These are phyloP conservation scores for Mycteria americana DNA, from an alignment of 2,797 vertebrate species.

Conservation along the genomic window DNA sequence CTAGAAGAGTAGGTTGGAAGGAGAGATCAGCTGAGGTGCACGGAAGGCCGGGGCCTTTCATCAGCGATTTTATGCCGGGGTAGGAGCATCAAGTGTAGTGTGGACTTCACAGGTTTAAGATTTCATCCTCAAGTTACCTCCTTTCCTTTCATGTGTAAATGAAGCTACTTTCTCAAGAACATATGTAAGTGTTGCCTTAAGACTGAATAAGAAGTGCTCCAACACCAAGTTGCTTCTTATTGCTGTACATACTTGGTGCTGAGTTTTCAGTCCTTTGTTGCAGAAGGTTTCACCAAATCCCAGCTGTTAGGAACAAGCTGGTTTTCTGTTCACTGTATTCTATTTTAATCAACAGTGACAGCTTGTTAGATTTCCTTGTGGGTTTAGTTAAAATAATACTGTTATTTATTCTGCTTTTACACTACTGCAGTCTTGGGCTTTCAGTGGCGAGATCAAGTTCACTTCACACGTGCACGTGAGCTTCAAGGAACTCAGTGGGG, in stretches of 20 bases:
- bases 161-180: neutral
- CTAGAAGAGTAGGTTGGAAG: neutral
- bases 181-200: neutral
- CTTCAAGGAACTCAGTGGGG: rapidly evolving
- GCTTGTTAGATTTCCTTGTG: neutral
- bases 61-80: neutral
- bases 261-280: neutral
- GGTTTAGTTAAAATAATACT: neutral
- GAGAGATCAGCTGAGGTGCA: neutral
- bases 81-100: neutral
- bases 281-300: neutral
- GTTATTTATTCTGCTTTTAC: neutral
- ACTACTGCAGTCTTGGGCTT: neutral
- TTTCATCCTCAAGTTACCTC: neutral
- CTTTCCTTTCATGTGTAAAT: neutral
- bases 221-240: neutral
- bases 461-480: neutral
- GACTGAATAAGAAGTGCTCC: neutral
- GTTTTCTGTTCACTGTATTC: neutral
- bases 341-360: neutral
- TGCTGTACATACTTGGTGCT: neutral
- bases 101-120: neutral
- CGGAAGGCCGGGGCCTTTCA: neutral
- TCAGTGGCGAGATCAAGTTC: neutral
- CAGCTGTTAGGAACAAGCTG: slow-evolving; percentile 12